These are phyloP conservation scores for Hemicrepidius hirtus DNA, from an alignment of 2,888 invertebrate species.

Conservation along the genomic window DNA sequence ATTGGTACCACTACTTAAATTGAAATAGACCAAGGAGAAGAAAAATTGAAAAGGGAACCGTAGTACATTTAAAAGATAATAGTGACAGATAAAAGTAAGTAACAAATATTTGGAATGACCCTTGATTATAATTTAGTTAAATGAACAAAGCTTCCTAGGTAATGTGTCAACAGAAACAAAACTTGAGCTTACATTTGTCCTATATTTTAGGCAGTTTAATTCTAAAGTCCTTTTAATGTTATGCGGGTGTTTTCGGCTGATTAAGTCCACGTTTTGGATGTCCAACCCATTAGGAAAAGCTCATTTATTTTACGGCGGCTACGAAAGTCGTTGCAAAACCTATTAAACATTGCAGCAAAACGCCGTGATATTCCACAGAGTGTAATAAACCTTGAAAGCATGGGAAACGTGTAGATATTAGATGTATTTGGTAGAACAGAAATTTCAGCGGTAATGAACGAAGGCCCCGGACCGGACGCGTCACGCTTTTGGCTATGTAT, in stretches of 20 bases:
- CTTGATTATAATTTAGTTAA: too few species aligned
- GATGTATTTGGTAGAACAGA: slow-evolving; percentile 42
- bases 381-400: slow-evolving; percentile 40
- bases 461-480: slow-evolving; percentile 51
- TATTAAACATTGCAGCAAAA: slow-evolving; percentile 27
- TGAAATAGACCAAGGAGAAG: too few species aligned
- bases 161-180: not conserved
- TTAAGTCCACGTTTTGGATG: slow-evolving; percentile 18
- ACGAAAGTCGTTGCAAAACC: slow-evolving; percentile 26
- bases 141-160: too few species aligned
- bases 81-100: too few species aligned
- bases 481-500: slow-evolving; percentile 47
- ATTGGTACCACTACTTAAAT: too few species aligned
- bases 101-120: too few species aligned
- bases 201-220: slow-evolving; percentile 3
- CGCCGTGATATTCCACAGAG: slow-evolving; percentile 27
- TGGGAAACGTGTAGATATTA: slow-evolving; percentile 39
- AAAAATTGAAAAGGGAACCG: too few species aligned
- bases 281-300: slow-evolving; percentile 27
- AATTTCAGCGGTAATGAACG: slow-evolving; percentile 47
- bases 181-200: not conserved
- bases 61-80: too few species aligned
- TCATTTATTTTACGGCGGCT: slow-evolving; percentile 22
- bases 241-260: slow-evolving; percentile 15
- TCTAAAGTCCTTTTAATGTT: slow-evolving; percentile 14